Conservation (phyloP, 1,140 invertebrate genomes). For the Dinothrombium tinctorium region DNA sequence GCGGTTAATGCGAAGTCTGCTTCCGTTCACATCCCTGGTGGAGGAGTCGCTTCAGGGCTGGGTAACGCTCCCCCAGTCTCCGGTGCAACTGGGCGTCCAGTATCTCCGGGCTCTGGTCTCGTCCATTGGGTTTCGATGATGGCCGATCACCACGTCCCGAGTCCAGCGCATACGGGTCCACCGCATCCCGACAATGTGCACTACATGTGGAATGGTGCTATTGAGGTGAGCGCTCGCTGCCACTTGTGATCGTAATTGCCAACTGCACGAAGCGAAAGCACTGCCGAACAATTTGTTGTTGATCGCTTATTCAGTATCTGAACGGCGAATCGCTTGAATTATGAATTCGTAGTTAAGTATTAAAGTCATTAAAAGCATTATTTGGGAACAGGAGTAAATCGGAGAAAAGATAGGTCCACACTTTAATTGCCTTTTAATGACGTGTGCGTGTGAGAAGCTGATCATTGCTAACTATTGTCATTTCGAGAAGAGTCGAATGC, state of each 20-base stretch:
- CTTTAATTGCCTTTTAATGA: no score
- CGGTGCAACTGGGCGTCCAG: conserved; percentile 6
- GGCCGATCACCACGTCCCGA: conserved; percentile 36
- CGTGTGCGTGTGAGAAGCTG: no score
- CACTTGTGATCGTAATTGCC: not conserved
- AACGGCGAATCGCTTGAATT: no score
- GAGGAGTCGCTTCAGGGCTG: conserved; percentile 14
- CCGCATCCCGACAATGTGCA: not conserved
- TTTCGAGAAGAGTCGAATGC: no score
- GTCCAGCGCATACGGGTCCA: conserved; percentile 23
- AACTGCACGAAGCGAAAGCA: not conserved
- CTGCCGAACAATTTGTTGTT: no score
- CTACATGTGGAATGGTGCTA: not conserved
- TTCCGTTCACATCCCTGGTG: conserved; percentile 16
- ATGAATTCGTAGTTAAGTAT: no score
- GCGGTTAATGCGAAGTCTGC: conserved; percentile 11
- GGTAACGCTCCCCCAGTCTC: conserved; percentile 5
- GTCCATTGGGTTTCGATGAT: conserved; percentile 63
- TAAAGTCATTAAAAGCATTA: no score
- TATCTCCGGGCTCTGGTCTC: conserved; percentile 25
- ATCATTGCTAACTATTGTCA: no score
- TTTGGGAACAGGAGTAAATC: no score
- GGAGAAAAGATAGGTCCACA: no score
- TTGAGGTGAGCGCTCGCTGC: not conserved
- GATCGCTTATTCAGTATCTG: no score